Conservation (phyloP, 2,888 invertebrate species). For the Eupsilia transversa region DNA sequence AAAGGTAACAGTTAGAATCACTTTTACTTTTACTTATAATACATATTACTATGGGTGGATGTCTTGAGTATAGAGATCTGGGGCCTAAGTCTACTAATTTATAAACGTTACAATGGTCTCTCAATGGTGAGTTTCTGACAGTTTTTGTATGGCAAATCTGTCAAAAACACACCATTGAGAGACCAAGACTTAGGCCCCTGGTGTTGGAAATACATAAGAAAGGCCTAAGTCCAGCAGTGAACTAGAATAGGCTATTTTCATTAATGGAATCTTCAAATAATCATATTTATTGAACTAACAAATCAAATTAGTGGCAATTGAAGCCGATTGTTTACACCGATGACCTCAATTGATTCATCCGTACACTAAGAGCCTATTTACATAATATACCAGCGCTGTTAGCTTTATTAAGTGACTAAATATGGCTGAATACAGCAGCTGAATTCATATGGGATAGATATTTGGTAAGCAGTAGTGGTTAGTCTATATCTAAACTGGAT, state of each 20-base stretch:
- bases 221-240: background rate
- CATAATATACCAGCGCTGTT: slow-evolving; percentile 10
- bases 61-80: no score
- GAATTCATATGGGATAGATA: background rate
- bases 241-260: background rate
- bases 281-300: background rate
- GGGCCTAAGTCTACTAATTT: no score
- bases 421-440: background rate
- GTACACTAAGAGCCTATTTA: slow-evolving; percentile 22
- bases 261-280: background rate
- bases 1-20: no score
- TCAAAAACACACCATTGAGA: no score
- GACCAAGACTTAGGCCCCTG: no score
- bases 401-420: slow-evolving; percentile 22
- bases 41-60: no score
- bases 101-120: no score
- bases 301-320: slow-evolving; percentile 13
- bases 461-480: background rate
- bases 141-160: no score
- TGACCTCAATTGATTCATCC: slow-evolving; percentile 45
- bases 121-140: no score
- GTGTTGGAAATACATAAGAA: no score
- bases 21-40: no score
- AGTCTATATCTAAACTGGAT: background rate
- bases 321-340: slow-evolving; percentile 20